Base-by-base conservation (phyloP, 2,797 vertebrate genomes). In the Tokudaia muenninki region DNA sequence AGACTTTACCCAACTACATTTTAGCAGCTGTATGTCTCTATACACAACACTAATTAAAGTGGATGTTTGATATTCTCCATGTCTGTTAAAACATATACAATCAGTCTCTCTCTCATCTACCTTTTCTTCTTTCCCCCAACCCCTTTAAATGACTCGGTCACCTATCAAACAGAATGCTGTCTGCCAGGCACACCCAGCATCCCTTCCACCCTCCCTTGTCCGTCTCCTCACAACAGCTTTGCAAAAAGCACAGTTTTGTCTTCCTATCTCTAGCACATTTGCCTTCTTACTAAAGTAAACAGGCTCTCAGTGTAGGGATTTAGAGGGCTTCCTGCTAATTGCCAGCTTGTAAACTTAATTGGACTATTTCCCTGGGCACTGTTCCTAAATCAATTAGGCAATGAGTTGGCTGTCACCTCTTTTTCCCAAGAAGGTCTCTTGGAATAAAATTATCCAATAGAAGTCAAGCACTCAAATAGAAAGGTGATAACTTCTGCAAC, bases 321-420 rank as follows among this genome's bases (percentile, higher is more conserved):
- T 99, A 98, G 98, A 98, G 99, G 98, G 98, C 98, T 98, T 99
- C 98, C 98, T 99, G 99, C 99, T 99, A 99, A 99, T 99, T 99
- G 99, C 99, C 98, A 99, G 99, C 99, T 99, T 99, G 99, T 99
- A 99, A 99, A 99, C 99, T 99, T 99, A 99, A 99, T 99, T 99
- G 99, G 99, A 98, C 98, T 98, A 98, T 98, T 98, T 99, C 98
- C 98, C 98, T 98, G 98, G 98, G 98, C 98, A 98, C 98, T 61
- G 97, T 98, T 98, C 98, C 99, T 99, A 99, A 99, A 99, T 99
- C 99, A 99, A 99, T 99, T 99, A 99, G 98, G 98, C 98, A 98
- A 98, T 97, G 98, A 99, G 98, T 99, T 98, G 98, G 98, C 99
- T 98, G 98, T 99, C 98, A 98, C 98, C 98, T 99, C 98, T 98